Percentiles rank a stretch among this genome's conserved stretches.
Conservation (phyloP, 2,888 invertebrate genomes). For the Phytoseiulus persimilis region DNA sequence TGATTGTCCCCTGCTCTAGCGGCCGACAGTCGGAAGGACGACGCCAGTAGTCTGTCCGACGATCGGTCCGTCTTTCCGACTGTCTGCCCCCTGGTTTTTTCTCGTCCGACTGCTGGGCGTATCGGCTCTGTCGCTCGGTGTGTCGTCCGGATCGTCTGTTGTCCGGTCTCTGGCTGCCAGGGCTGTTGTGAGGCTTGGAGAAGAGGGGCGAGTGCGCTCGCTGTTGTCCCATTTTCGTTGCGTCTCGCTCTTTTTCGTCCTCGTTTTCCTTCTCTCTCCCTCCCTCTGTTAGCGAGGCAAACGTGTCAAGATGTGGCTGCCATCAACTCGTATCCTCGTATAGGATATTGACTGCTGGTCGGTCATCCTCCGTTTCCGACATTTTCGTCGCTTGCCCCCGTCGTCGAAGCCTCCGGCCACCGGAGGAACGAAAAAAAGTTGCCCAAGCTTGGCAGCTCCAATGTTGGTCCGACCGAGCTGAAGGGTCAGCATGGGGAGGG, state of each 20-base stretch:
- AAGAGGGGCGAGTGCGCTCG: not conserved
- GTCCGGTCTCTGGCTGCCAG: not conserved
- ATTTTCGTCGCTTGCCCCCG: not conserved
- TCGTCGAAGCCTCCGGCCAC: too few relatives aligned
- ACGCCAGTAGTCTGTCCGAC: not conserved
- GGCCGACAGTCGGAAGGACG: slow-evolving; percentile 33
- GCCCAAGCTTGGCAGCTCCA: not conserved
- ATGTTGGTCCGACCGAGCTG: not conserved
- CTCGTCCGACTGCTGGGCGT: not conserved
- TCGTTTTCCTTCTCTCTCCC: slow-evolving; percentile 1
- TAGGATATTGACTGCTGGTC: not conserved
- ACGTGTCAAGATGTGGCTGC: not conserved
- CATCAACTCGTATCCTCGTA: slow-evolving; percentile 5
- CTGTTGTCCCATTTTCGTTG: not conserved
- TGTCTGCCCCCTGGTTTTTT: not conserved
- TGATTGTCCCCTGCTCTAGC: not conserved
- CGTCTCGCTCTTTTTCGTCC: slow-evolving; percentile 33
- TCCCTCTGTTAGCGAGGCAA: not conserved
- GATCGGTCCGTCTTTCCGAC: not conserved
- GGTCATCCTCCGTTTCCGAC: not conserved
- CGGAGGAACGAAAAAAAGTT: not conserved
- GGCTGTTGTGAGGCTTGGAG: not conserved
- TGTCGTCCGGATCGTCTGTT: not conserved
- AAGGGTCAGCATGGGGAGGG: not conserved
- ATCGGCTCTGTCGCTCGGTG: not conserved